phyloP scores from a whole-genome alignment of 2,113 vertebrate species.

The Prinia subflava region DNA sequence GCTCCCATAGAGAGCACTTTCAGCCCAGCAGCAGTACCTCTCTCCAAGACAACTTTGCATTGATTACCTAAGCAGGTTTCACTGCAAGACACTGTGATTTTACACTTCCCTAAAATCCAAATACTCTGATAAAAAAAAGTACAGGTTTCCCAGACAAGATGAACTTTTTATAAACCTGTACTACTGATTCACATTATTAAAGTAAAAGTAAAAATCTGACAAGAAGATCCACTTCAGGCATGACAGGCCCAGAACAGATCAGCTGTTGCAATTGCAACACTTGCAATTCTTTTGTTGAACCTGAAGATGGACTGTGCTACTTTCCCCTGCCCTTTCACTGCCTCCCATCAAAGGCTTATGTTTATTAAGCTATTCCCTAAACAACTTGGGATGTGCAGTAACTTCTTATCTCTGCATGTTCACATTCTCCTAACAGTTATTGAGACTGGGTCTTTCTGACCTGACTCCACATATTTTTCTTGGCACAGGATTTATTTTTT shows the following conservation, averaged over 20 bases:
- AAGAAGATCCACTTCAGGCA: neutral
- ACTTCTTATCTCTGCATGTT: constrained; percentile 14
- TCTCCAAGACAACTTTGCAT: neutral
- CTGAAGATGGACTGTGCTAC: neutral
- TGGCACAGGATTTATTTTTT: constrained; percentile 37
- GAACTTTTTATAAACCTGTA: neutral
- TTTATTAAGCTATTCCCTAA: neutral
- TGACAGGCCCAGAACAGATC: neutral
- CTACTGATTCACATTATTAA: neutral
- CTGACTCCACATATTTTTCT: constrained; percentile 27
- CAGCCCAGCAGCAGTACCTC: neutral
- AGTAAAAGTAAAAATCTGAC: neutral
- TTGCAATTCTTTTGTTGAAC: neutral
- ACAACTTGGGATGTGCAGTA: neutral
- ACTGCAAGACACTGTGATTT: neutral
- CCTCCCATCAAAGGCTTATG: neutral
- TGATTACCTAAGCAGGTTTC: neutral
- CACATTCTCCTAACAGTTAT: neutral
- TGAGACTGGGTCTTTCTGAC: constrained; percentile 38
- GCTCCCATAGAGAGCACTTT: neutral
- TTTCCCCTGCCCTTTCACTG: neutral
- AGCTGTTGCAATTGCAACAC: neutral
- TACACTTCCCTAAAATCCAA: neutral
- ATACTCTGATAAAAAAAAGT: neutral
- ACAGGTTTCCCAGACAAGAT: neutral